These are phyloP conservation scores for Gorsachius goisagi DNA, from an alignment of 2,113 vertebrate genomes.

Conservation along the genomic window DNA sequence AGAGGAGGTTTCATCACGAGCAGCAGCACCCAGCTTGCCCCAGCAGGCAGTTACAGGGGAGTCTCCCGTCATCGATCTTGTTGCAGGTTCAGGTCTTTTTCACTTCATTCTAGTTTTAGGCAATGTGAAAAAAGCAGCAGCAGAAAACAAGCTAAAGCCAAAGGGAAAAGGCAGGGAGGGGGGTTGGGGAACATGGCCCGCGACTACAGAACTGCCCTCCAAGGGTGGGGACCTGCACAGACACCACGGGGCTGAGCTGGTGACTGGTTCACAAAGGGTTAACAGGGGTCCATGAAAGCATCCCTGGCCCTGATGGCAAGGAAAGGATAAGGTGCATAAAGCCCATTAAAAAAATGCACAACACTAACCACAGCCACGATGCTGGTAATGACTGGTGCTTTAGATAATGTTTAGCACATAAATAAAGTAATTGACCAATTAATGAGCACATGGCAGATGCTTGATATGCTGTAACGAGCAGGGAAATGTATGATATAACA, in stretches of 20 bases:
- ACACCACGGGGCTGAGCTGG: background rate
- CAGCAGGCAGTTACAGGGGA: accelerated
- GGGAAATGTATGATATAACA: background rate
- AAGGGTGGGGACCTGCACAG: background rate
- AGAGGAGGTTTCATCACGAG: no score
- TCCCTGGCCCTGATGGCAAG: background rate
- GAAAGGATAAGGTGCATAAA: background rate
- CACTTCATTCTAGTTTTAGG: background rate
- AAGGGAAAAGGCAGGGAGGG: background rate
- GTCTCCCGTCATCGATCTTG: background rate
- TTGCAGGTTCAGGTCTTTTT: background rate
- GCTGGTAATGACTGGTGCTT: background rate
- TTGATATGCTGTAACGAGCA: background rate
- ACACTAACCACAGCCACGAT: background rate
- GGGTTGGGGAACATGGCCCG: background rate
- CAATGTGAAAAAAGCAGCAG: background rate
- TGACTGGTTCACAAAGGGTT: background rate
- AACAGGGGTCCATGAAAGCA: background rate
- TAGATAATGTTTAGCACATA: background rate
- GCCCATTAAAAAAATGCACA: background rate
- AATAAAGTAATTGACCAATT: constrained; percentile 32
- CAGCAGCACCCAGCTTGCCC: background rate
- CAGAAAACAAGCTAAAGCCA: background rate
- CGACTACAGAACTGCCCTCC: background rate
- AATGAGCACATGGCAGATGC: background rate